Evolutionary conservation across 2,888 invertebrate species (phyloP), one percentile per base, ranked within the genome.

Genomic region (Tetranychus piercei): DNA sequence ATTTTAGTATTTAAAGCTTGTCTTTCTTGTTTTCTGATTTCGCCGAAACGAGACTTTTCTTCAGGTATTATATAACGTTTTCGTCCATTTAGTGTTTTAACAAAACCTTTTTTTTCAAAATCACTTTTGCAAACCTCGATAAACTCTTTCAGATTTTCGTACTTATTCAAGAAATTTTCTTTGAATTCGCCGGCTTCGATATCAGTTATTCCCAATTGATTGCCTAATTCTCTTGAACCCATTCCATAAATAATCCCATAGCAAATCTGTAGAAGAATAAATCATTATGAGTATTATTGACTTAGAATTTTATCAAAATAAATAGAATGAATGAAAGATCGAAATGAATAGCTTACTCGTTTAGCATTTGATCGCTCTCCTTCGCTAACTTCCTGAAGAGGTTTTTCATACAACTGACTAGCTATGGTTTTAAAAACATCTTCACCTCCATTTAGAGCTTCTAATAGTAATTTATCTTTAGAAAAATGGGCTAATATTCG

Each of bases 221-320:
- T 90, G 0, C 90, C 87, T 45, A 99, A 84, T 0, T 90, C 87
- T 80, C 87, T 90, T 76, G 87, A 86, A 2, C 96, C 94, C 89
- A 97, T 97, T 8, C 97, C 99, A 82, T 99, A 99, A 75, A 99
- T 89, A 80, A 99, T 92, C 7, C 94, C 96, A 83, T 97, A 97
- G 81, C 94, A 94, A 45, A 96, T 87, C 83, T 93, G 88, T n/a
- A 6, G n/a, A 71, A 22, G 3, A n/a, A 71, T 34, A 71, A 71
- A 20, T 18, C 9, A 45, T 7, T 18, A 34, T 34, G 5, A 34
- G 3, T 3, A 34, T 22, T 8, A 43, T 9, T 22, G 23, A 70
- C 11, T 20, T n/a, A 3, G 6, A 70, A n/a, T 22, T 67, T 8
- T 3, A 67, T 67, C 8, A 18, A 15, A 64, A n/a, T 18, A 64